Evolutionary conservation across 1,140 invertebrate genomes (phyloP).

Genomic region (Hetaerina americana): DNA sequence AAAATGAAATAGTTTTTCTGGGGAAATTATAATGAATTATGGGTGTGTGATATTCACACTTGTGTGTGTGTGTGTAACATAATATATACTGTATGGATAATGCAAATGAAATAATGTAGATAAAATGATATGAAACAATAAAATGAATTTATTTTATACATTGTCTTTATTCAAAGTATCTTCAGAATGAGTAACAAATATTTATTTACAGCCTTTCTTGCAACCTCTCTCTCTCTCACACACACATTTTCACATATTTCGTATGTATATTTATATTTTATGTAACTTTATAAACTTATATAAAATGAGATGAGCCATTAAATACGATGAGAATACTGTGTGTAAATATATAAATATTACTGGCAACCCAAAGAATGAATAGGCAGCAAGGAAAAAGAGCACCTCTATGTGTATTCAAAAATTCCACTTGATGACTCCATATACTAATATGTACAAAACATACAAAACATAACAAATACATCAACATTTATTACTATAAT

Average conservation of each 20-base stretch:
- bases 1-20: too few relatives aligned
- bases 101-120: too few relatives aligned
- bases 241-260: neutral
- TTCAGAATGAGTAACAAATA: neutral
- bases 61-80: too few relatives aligned
- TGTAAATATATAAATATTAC: constrained; percentile 1
- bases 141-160: neutral
- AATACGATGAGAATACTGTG: neutral
- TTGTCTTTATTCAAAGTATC: neutral
- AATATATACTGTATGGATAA: too few relatives aligned
- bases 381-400: neutral
- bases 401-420: neutral
- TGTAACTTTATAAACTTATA: neutral
- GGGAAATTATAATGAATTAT: too few relatives aligned
- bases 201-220: neutral
- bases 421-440: neutral
- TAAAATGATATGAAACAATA: too few relatives aligned
- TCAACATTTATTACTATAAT: neutral
- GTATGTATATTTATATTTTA: neutral
- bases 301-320: neutral
- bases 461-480: constrained; percentile 1
- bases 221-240: neutral
- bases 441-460: neutral
- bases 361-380: neutral
- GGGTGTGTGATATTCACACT: too few relatives aligned